Evolutionary conservation across 2,113 vertebrate species (phyloP).

Genomic region (zebrafish (Danio rerio)): DNA sequence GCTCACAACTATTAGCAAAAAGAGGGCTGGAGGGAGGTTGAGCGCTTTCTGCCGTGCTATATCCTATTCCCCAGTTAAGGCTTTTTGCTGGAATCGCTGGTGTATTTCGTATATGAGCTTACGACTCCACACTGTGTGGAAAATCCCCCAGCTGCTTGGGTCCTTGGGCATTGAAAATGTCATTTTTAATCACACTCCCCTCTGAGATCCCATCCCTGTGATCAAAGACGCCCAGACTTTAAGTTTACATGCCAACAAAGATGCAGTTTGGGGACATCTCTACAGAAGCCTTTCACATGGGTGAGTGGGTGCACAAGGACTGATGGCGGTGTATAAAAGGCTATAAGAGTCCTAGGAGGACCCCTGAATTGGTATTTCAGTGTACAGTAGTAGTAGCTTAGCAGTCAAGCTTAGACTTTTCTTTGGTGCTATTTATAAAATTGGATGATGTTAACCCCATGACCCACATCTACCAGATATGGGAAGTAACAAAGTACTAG

Average conservation of each 20-base stretch:
- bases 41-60: slow-evolving; percentile 46
- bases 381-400: background rate
- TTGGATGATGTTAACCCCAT: background rate
- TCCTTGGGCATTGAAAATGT: slow-evolving; percentile 71
- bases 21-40: slow-evolving; percentile 42
- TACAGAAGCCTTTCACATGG: slow-evolving; percentile 15
- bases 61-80: slow-evolving; percentile 64
- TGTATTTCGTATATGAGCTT: slow-evolving; percentile 76
- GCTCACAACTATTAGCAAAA: slow-evolving; percentile 56
- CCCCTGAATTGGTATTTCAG: background rate
- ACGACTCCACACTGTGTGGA: slow-evolving; percentile 74
- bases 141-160: slow-evolving; percentile 69
- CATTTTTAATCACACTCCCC: slow-evolving; percentile 73
- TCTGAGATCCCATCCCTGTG: slow-evolving; percentile 67
- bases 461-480: no score
- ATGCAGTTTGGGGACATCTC: slow-evolving; percentile 47
- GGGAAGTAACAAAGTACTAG: no score
- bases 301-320: background rate
- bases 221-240: slow-evolving; percentile 72
- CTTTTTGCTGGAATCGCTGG: slow-evolving; percentile 69
- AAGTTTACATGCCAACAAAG: slow-evolving; percentile 68
- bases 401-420: background rate
- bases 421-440: background rate
- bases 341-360: background rate
- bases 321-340: background rate